Evolutionary conservation across 2,888 invertebrate genomes (phyloP), one percentile per base, ranked within the genome.

Genomic region (Drosophila trichaetosa): DNA sequence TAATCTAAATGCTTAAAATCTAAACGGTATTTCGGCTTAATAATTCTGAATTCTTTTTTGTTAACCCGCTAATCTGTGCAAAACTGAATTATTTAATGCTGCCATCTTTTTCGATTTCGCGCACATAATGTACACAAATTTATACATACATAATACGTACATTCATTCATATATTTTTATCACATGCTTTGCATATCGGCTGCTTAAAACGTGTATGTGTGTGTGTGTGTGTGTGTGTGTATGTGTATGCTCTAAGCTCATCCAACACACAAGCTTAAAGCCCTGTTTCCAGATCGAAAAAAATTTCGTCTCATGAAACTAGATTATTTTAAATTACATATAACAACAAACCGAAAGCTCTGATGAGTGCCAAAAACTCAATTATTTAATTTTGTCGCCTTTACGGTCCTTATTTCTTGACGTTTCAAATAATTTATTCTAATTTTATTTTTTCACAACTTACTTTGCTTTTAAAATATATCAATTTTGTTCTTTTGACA

Each of bases 151-250:
- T 78, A 52, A 42, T 76, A 63, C 65, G 40, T 58, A 64, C 59
- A 57, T 56, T 53, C 40, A 58, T 56, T 59, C 63, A 65, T 71
- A 70, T 59, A 46, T 46, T 46, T 80, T 71, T 90, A 90, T 90
- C 91, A 90, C 90, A 90, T 91, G 82, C 87, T 82, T 79, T 86
- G 83, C 89, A 61, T 89, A 61, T 74, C 69, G 76, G 77, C 88
- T 76, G 75, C 79, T 75, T 73, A 69, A 82, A 74, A 80, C 73
- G 73, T 87, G 67, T 68, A 10, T 56, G 57, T 67, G 56, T 62
- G 46, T 54, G 29, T 18, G 36, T 56, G 57, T 67, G 56, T 62
- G 46, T 54, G 29, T 18, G 36, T 54, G 49, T 42, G 16, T 21
- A 31, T 31, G 21, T 40, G 36, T 38, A 2, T 8, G 46, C 46